These are phyloP conservation scores for Cephalopholis sonnerati DNA, from an alignment of 2,113 vertebrate genomes.

Conservation along the genomic window DNA sequence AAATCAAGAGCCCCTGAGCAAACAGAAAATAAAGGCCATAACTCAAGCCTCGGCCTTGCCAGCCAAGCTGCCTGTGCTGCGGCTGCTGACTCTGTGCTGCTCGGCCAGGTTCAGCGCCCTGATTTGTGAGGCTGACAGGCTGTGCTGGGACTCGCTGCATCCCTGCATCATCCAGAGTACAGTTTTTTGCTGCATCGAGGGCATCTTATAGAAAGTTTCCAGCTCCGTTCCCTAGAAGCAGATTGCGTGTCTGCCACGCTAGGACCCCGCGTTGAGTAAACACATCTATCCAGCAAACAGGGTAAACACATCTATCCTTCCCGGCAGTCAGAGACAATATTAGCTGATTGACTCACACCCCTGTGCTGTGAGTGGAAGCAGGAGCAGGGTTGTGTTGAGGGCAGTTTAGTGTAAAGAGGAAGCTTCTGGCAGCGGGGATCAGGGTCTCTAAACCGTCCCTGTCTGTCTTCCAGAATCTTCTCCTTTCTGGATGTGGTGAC, in stretches of 20 bases:
- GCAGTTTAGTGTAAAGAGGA: constrained; percentile 37
- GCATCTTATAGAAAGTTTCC: constrained; percentile 6
- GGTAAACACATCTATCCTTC: constrained; percentile 27
- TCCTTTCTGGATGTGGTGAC: constrained; percentile 99
- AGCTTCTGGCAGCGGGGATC: constrained; percentile 59
- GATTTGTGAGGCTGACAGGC: constrained; percentile 67
- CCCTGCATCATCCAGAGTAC: constrained; percentile 4
- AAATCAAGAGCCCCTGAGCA: constrained; percentile 43
- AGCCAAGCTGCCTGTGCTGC: constrained; percentile 34
- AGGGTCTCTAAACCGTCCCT: constrained; percentile 64
- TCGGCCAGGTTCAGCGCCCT: constrained; percentile 41
- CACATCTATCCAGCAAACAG: neutral
- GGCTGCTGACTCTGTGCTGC: constrained; percentile 60
- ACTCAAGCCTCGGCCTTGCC: constrained; percentile 69
- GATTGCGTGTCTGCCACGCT: neutral
- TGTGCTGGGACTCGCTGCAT: constrained; percentile 24
- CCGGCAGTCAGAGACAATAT: constrained; percentile 39
- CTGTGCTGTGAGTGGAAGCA: constrained; percentile 39
- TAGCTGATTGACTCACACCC: constrained; percentile 34
- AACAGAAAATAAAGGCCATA: constrained; percentile 77
- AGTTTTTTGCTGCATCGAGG: constrained; percentile 49
- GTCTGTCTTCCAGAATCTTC: constrained; percentile 93
- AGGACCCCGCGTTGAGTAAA: constrained; percentile 23
- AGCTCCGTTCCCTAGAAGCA: constrained; percentile 4
- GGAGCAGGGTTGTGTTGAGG: constrained; percentile 25